A percentile compares a stretch with the other conserved stretches of the same genome.
These are phyloP conservation scores for Endotricha flammealis DNA, from an alignment of 2,888 invertebrate genomes.

Conservation along the genomic window DNA sequence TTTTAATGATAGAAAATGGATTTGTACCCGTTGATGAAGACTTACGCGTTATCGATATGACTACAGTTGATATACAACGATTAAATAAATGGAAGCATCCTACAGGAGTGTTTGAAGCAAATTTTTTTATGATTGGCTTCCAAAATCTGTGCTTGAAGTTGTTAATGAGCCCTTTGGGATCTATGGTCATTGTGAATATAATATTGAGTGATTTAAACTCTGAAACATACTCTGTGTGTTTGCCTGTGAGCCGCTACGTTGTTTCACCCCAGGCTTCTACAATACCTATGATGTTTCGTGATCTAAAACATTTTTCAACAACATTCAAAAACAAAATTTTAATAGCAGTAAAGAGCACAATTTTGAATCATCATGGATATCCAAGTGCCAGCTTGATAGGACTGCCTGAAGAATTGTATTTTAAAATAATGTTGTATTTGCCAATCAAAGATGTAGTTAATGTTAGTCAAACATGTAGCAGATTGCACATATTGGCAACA, in stretches of 20 bases:
- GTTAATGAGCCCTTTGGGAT: conserved; percentile 52
- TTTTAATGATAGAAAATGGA: conserved; percentile 60
- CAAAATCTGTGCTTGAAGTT: conserved; percentile 43
- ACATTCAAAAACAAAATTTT: conserved; percentile 75
- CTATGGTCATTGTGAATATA: conserved; percentile 51
- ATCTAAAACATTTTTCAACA: conserved; percentile 63
- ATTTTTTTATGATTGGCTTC: conserved; percentile 46
- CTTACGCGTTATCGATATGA: conserved; percentile 26
- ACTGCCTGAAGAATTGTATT: conserved; percentile 60
- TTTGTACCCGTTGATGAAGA: conserved; percentile 41
- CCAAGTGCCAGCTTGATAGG: conserved; percentile 65
- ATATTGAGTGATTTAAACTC: conserved; percentile 43
- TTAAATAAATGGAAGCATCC: conserved; percentile 41
- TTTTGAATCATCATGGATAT: conserved; percentile 66
- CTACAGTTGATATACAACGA: conserved; percentile 30
- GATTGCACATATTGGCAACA: conserved; percentile 38
- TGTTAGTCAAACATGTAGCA: conserved; percentile 48
- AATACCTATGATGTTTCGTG: conserved; percentile 55
- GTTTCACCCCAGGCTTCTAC: conserved; percentile 50
- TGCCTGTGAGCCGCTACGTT: conserved; percentile 58
- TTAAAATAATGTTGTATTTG: conserved; percentile 45
- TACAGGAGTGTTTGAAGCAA: conserved; percentile 43
- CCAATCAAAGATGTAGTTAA: conserved; percentile 43
- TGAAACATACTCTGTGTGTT: conserved; percentile 61
- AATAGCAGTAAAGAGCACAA: conserved; percentile 74